Percentiles rank a stretch among this genome's conserved stretches.
phyloP scores from a whole-genome alignment of 1,140 invertebrate genomes.

The Danaus plexippus region DNA sequence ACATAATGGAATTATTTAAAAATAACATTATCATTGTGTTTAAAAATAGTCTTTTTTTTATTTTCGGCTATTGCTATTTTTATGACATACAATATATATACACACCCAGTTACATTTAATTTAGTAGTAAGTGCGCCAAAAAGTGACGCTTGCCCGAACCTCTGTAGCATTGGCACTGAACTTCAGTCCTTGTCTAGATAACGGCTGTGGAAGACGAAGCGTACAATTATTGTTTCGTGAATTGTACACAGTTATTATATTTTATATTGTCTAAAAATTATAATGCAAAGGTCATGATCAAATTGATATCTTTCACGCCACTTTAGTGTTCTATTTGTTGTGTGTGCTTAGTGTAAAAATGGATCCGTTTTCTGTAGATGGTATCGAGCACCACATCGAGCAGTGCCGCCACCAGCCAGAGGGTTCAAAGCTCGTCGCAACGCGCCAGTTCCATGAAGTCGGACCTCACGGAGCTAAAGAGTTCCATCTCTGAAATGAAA shows the following conservation, averaged over 20 bases:
- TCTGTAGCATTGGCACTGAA: constrained; percentile 65
- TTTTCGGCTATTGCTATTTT: no score
- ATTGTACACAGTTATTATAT: no score
- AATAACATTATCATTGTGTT: no score
- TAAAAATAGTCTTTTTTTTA: no score
- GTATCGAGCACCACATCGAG: constrained; percentile 73
- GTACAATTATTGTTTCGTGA: constrained; percentile 12
- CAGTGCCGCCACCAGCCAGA: constrained; percentile 73
- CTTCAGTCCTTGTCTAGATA: constrained; percentile 62
- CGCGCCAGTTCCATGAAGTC: constrained; percentile 78
- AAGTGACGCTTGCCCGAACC: constrained; percentile 56
- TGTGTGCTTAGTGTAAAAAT: constrained; percentile 8
- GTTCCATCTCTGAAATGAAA: constrained; percentile 85
- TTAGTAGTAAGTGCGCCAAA: constrained; percentile 57
- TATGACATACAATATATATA: no score
- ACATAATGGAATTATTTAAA: no score
- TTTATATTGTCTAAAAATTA: no score
- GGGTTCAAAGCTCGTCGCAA: constrained; percentile 70
- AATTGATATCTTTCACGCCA: background rate
- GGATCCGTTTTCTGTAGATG: constrained; percentile 51
- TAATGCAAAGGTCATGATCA: no score
- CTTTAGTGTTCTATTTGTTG: background rate
- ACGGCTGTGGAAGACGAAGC: constrained; percentile 47
- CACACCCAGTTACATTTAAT: constrained; percentile 12
- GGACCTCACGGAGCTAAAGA: constrained; percentile 82